Evolutionary conservation across 2,888 invertebrate genomes (phyloP).

Genomic region (Leucoptera coffeella): DNA sequence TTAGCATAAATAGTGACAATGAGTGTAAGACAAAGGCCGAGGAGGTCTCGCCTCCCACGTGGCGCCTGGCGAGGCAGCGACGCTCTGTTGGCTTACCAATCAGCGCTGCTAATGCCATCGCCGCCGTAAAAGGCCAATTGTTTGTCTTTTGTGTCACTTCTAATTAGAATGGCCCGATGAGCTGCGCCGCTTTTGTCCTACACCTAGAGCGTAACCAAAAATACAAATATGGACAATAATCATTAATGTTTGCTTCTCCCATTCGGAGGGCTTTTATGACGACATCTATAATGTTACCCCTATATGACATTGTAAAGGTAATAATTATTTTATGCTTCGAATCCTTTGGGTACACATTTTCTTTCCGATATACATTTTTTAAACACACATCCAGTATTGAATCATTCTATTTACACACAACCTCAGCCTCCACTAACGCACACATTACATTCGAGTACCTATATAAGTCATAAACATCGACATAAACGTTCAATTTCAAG

Average conservation of each 20-base stretch:
- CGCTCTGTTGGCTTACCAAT: conserved; percentile 46
- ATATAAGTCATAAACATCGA: no score
- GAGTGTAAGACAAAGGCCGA: conserved; percentile 41
- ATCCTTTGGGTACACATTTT: no score
- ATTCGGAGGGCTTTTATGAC: conserved; percentile 31
- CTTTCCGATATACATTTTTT: no score
- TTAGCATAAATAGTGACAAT: conserved; percentile 49
- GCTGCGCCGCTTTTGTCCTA: conserved; percentile 36
- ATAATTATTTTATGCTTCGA: no score
- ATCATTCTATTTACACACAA: no score
- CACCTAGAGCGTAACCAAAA: conserved; percentile 28
- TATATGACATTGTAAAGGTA: no score
- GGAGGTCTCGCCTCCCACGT: conserved; percentile 40
- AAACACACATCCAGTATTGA: no score
- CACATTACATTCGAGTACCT: no score
- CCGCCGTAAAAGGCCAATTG: conserved; percentile 45
- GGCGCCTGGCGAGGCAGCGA: no score
- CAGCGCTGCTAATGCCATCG: conserved; percentile 32
- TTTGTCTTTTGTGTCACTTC: conserved; percentile 44
- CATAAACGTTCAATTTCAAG: no score
- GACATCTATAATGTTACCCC: no score
- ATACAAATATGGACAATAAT: conserved; percentile 38
- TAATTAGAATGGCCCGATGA: conserved; percentile 35
- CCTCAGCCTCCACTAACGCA: no score
- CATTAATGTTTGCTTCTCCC: conserved; percentile 36